Percentiles rank a stretch among this genome's conserved stretches.
These are phyloP conservation scores for Drosophila borborema DNA, from an alignment of 2,888 invertebrate genomes.

Conservation along the genomic window DNA sequence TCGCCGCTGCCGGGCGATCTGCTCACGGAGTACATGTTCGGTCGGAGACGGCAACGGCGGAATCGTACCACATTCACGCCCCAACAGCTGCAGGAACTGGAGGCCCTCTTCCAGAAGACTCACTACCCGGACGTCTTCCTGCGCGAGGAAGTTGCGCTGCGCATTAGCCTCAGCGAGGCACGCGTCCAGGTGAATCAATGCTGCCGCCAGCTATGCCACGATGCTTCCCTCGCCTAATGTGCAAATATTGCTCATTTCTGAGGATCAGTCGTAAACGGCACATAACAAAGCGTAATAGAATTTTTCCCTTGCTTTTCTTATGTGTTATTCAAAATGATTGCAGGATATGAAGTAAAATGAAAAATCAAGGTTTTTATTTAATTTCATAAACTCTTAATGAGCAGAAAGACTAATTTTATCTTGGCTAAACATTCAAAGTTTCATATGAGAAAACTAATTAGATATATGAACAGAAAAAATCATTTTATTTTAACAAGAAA, in stretches of 20 bases:
- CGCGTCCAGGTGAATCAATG: slow-evolving; percentile 89
- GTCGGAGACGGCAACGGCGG: slow-evolving; percentile 93
- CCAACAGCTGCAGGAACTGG: slow-evolving; percentile 95
- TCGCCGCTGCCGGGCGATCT: slow-evolving; percentile 94
- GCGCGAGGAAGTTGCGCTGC: slow-evolving; percentile 95
- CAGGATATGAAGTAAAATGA: background rate
- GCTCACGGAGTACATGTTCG: slow-evolving; percentile 97
- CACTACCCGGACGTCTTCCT: slow-evolving; percentile 95
- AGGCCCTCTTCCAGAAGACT: slow-evolving; percentile 96
- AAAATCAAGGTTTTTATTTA: background rate
- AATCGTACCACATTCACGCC: slow-evolving; percentile 97
- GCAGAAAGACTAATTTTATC: background rate
- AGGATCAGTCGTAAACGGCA: background rate
- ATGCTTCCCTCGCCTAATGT: background rate
- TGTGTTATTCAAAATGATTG: background rate
- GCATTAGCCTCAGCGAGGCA: slow-evolving; percentile 96
- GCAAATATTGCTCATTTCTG: background rate
- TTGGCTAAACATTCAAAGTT: background rate
- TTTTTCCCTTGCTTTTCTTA: too few relatives aligned
- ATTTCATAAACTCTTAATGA: background rate
- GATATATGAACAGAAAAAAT: too few relatives aligned
- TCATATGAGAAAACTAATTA: too few relatives aligned
- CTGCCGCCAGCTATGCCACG: background rate
- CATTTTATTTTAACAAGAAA: too few relatives aligned
- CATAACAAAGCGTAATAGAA: slow-evolving; percentile 6